A percentile compares a stretch with the other conserved stretches of the same genome.
Evolutionary conservation across 2,113 vertebrate species (phyloP).

Genomic region (chimpanzee (Pan troglodytes)): NHGRI_mPanTro3-v2.1_pri NC_072408.2:97245501-97246000

Average conservation of each 20-base stretch:
- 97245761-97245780: not conserved
- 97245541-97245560: not conserved
- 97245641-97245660: not conserved
- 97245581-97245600: not conserved
- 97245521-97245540: not conserved
- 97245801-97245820: not conserved
- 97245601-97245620: not conserved
- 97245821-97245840: not conserved
- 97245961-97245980: not conserved
- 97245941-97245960: not conserved
- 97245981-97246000: not conserved
- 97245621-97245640: not conserved
- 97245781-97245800: not conserved
- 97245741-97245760: not conserved
- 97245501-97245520: slow-evolving; percentile 24
- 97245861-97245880: not conserved
- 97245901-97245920: not conserved
- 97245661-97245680: not conserved
- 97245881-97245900: not conserved
- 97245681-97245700: not conserved
- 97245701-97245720: accelerated
- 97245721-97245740: not conserved
- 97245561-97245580: not conserved
- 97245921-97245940: not conserved
- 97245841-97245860: not conserved